These are phyloP conservation scores for Aethina tumida DNA, from an alignment of 1,140 invertebrate genomes.

Conservation along the genomic window DNA sequence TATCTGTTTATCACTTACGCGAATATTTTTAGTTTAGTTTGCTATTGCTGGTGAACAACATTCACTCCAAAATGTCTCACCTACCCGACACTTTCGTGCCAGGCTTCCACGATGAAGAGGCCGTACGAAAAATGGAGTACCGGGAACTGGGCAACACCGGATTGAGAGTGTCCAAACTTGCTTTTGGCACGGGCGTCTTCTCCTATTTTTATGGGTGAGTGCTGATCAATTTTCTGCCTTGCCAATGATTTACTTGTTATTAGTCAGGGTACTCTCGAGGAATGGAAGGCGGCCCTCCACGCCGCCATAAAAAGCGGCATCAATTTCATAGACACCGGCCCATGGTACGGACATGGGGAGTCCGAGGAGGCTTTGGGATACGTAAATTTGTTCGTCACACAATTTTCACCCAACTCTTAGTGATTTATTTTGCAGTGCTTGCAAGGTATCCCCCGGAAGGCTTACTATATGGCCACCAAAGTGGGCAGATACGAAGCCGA, in stretches of 20 bases:
- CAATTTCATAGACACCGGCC: slow-evolving; percentile 87
- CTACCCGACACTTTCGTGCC: slow-evolving; percentile 43
- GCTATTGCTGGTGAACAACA: too few relatives aligned
- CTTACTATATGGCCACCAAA: slow-evolving; percentile 91
- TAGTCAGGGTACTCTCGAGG: slow-evolving; percentile 45
- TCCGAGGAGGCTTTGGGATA: slow-evolving; percentile 74
- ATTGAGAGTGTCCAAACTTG: slow-evolving; percentile 45
- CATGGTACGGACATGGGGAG: slow-evolving; percentile 82
- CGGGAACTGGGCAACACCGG: slow-evolving; percentile 44
- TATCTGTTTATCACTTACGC: too few relatives aligned
- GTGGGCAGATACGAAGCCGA: slow-evolving; percentile 72
- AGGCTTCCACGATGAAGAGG: slow-evolving; percentile 47
- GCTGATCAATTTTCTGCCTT: slow-evolving; percentile 17
- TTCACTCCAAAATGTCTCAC: too few relatives aligned
- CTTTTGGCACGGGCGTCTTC: slow-evolving; percentile 45
- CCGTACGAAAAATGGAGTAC: slow-evolving; percentile 48
- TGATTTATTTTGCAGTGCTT: slow-evolving; percentile 50
- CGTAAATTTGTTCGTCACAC: slow-evolving; percentile 39
- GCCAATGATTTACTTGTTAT: slow-evolving; percentile 36
- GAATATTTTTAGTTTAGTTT: too few relatives aligned
- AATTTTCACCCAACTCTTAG: background rate
- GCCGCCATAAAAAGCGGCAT: slow-evolving; percentile 67
- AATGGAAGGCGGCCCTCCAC: slow-evolving; percentile 58
- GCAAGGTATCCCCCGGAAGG: slow-evolving; percentile 61
- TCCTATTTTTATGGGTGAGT: slow-evolving; percentile 46